Percentiles rank a stretch among this genome's conserved stretches.
These are phyloP conservation scores for Gymnodraco acuticeps DNA, from an alignment of 2,797 vertebrate genomes.

Conservation along the genomic window DNA sequence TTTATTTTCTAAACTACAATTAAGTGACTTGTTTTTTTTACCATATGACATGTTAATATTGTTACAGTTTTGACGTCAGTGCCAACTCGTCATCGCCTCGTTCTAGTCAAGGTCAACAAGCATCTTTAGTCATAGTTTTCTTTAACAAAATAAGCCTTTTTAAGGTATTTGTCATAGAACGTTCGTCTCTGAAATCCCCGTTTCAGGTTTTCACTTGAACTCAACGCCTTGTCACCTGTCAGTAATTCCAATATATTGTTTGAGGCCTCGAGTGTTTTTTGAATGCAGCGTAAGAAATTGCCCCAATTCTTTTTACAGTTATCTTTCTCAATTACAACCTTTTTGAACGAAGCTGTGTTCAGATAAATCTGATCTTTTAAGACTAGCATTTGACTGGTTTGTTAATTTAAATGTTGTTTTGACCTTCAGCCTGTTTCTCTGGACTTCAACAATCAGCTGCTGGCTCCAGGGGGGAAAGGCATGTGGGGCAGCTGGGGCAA, in stretches of 20 bases:
- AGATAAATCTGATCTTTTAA: not conserved
- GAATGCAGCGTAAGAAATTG: not conserved
- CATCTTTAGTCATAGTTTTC: too few relatives aligned
- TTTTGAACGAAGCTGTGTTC: not conserved
- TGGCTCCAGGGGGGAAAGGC: slow-evolving; percentile 94
- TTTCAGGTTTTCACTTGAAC: not conserved
- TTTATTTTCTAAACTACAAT: too few relatives aligned
- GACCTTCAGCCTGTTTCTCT: slow-evolving; percentile 89
- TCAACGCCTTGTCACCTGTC: not conserved
- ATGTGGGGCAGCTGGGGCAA: slow-evolving; percentile 95
- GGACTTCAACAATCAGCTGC: slow-evolving; percentile 94
- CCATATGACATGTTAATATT: too few relatives aligned
- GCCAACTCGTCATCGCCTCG: too few relatives aligned
- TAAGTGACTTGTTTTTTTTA: too few relatives aligned
- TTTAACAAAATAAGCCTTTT: too few relatives aligned
- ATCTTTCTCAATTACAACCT: not conserved
- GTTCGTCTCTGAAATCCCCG: too few relatives aligned
- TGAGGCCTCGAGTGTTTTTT: not conserved
- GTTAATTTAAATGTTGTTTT: slow-evolving; percentile 7
- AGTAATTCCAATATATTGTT: not conserved
- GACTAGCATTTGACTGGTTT: not conserved
- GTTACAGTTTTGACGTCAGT: too few relatives aligned
- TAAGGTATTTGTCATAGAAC: not conserved
- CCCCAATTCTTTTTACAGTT: not conserved
- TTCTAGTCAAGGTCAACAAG: too few relatives aligned